Conservation (phyloP, 2,888 invertebrate species). For the Hemaris fuciformis region DNA sequence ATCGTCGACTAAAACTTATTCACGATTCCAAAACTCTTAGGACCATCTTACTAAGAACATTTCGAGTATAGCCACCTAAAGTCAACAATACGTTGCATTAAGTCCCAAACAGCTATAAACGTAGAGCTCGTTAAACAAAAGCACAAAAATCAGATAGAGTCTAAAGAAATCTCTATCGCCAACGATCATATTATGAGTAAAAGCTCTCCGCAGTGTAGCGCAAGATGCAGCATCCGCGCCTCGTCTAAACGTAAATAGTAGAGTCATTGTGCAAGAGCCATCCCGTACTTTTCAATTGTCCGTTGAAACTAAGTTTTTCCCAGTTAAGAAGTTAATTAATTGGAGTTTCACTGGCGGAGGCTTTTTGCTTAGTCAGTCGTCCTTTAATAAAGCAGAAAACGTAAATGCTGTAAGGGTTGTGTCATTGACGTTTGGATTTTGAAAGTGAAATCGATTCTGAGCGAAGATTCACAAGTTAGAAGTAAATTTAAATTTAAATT, state of each 20-base stretch:
- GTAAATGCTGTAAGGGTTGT: not conserved
- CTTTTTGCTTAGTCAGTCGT: not conserved
- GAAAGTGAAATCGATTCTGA: not conserved
- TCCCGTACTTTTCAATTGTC: slow-evolving; percentile 26
- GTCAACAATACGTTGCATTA: too few species aligned
- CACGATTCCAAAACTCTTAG: too few species aligned
- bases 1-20: too few species aligned
- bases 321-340: slow-evolving; percentile 49
- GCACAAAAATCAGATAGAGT: not conserved
- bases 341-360: slow-evolving; percentile 30
- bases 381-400: slow-evolving; percentile 9
- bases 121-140: not conserved
- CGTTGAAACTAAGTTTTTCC: slow-evolving; percentile 26
- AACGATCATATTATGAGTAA: not conserved
- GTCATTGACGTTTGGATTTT: not conserved
- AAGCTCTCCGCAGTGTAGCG: not conserved
- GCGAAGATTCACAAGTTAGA: not conserved
- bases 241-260: not conserved
- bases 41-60: not conserved
- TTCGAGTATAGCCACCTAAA: not conserved
- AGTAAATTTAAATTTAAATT: too few species aligned
- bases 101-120: too few species aligned
- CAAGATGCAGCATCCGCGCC: not conserved
- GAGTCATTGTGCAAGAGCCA: slow-evolving; percentile 8
- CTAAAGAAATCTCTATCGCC: not conserved